Conservation (phyloP, 2,113 vertebrate genomes). For the Lophotis ruficrista region DNA sequence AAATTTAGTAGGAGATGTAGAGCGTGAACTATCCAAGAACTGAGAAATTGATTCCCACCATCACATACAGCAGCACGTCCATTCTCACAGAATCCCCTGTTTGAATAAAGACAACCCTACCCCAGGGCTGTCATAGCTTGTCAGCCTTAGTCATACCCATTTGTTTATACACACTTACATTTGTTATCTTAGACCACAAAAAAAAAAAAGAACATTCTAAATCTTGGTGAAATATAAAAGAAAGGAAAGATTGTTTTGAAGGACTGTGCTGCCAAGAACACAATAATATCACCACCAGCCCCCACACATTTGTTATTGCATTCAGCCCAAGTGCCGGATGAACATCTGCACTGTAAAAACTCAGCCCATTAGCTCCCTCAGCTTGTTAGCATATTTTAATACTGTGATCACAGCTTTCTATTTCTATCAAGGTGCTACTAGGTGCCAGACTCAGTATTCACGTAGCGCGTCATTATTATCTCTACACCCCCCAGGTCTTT, state of each 20-base stretch:
- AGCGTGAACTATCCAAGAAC: background rate
- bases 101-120: background rate
- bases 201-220: slow-evolving; percentile 17
- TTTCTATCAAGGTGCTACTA: slow-evolving; percentile 77
- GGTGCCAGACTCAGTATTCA: slow-evolving; percentile 76
- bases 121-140: background rate
- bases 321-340: slow-evolving; percentile 10
- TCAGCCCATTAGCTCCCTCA: slow-evolving; percentile 67
- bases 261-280: slow-evolving; percentile 28
- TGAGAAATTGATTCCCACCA: background rate
- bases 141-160: background rate
- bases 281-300: slow-evolving; percentile 7
- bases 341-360: slow-evolving; percentile 71
- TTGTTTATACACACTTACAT: background rate
- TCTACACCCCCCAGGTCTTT: background rate
- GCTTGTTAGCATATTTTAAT: slow-evolving; percentile 78
- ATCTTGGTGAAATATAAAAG: slow-evolving; percentile 7
- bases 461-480: slow-evolving; percentile 52
- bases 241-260: background rate
- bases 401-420: slow-evolving; percentile 78
- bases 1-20: background rate
- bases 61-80: fast-evolving
- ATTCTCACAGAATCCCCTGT: background rate
- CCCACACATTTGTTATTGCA: slow-evolving; percentile 21
- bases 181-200: background rate